phyloP scores from a whole-genome alignment of 2,888 invertebrate genomes.

The Therioaphis trifolii region DNA sequence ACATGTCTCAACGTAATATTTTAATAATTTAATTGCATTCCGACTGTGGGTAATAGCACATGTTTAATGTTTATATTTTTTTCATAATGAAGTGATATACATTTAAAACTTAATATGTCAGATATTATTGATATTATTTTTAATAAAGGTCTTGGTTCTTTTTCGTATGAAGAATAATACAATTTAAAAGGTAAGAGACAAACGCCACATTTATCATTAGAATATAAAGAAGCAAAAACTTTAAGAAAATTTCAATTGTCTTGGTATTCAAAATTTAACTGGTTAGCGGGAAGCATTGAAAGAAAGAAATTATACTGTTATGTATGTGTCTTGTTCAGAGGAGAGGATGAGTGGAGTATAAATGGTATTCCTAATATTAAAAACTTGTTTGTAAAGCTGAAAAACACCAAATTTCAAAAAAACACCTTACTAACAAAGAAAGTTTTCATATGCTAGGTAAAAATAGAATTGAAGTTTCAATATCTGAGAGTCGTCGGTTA shows the following conservation, averaged over 20 bases:
- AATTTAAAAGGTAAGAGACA: background rate
- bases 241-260: constrained; percentile 3
- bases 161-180: background rate
- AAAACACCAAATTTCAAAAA: constrained; percentile 23
- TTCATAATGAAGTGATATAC: background rate
- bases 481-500: constrained; percentile 9
- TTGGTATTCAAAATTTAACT: background rate
- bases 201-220: background rate
- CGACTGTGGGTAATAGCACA: background rate
- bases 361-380: constrained; percentile 20
- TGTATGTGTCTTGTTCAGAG: constrained; percentile 16
- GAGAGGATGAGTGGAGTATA: background rate
- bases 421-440: constrained; percentile 11
- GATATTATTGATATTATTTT: constrained; percentile 1
- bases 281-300: background rate
- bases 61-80: background rate
- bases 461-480: constrained; percentile 17
- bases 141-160: background rate
- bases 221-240: constrained; percentile 22
- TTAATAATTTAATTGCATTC: constrained; percentile 13
- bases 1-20: constrained; percentile 16
- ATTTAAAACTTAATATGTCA: constrained; percentile 3
- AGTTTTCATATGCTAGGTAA: constrained; percentile 22
- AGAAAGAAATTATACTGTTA: constrained; percentile 29
- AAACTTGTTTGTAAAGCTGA: constrained; percentile 24